Percentiles rank a stretch among this genome's conserved stretches.
These are phyloP conservation scores for Leptinotarsa lineolata DNA, from an alignment of 1,140 invertebrate species.

Conservation along the genomic window DNA sequence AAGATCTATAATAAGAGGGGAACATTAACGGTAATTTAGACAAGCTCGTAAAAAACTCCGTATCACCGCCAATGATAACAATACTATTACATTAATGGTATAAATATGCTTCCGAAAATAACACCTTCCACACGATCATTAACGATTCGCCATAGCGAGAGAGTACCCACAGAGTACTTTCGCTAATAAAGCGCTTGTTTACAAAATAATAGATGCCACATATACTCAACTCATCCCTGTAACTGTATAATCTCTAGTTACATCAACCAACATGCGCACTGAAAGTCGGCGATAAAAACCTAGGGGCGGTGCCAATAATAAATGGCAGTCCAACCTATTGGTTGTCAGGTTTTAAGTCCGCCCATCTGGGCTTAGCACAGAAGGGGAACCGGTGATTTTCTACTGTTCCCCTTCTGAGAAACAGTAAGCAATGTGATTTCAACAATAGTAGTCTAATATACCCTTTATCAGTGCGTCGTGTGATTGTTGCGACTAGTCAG, in stretches of 20 bases:
- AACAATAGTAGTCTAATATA: constrained; percentile 52
- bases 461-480: constrained; percentile 37
- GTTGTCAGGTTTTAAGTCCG: constrained; percentile 35
- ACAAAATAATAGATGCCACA: constrained; percentile 52
- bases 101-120: constrained; percentile 47
- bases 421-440: constrained; percentile 55
- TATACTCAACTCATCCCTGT: constrained; percentile 37
- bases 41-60: constrained; percentile 1
- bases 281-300: constrained; percentile 33
- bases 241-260: constrained; percentile 44
- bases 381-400: constrained; percentile 56
- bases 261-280: constrained; percentile 40
- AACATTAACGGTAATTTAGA: neutral
- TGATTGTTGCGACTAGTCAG: constrained; percentile 36
- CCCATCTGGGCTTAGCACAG: constrained; percentile 36
- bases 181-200: constrained; percentile 54
- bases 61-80: constrained; percentile 39
- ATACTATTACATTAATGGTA: constrained; percentile 37
- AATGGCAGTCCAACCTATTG: constrained; percentile 51
- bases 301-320: constrained; percentile 45
- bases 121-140: constrained; percentile 42
- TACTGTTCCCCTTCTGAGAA: constrained; percentile 52
- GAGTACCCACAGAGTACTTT: constrained; percentile 39
- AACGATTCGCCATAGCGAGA: constrained; percentile 19
- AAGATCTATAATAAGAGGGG: too few species aligned